A percentile compares a stretch with the other conserved stretches of the same genome.
These are phyloP conservation scores for Melanotaenia boesemani DNA, from an alignment of 2,797 vertebrate genomes.

Conservation along the genomic window DNA sequence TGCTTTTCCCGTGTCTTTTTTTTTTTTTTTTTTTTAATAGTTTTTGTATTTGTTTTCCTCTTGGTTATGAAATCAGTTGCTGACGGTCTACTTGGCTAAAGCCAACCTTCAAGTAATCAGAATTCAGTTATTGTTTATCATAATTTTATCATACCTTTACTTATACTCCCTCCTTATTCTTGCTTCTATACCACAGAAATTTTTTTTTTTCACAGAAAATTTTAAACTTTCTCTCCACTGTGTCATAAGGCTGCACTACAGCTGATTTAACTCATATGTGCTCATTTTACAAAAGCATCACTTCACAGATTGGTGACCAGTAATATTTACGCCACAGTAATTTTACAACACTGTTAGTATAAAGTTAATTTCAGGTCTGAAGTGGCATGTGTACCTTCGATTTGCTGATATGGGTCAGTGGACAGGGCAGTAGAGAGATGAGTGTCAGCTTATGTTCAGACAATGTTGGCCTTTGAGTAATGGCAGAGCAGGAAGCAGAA, in stretches of 20 bases:
- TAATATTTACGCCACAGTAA: not conserved
- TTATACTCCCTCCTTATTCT: no score
- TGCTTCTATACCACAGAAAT: no score
- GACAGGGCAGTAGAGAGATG: constrained; percentile 6
- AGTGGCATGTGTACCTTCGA: constrained; percentile 6
- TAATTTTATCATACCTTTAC: no score
- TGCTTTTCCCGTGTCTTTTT: no score
- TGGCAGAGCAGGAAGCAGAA: not conserved
- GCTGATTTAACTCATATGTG: not conserved
- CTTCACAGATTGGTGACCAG: not conserved
- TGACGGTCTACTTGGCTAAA: no score
- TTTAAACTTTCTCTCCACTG: no score
- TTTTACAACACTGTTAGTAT: constrained; percentile 1
- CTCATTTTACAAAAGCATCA: not conserved
- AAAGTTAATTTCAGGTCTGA: constrained; percentile 8
- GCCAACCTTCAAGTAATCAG: no score
- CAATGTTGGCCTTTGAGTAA: constrained; percentile 3
- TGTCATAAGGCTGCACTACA: not conserved
- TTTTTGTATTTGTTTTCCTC: no score
- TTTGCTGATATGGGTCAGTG: not conserved
- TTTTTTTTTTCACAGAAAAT: no score
- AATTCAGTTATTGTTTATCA: no score
- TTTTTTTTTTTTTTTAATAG: no score
- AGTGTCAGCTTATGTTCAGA: not conserved
- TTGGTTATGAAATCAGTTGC: no score